Evolutionary conservation across 2,113 vertebrate species (phyloP), one percentile per base, ranked within the genome.

Genomic region (Alexandromys fortis): DNA sequence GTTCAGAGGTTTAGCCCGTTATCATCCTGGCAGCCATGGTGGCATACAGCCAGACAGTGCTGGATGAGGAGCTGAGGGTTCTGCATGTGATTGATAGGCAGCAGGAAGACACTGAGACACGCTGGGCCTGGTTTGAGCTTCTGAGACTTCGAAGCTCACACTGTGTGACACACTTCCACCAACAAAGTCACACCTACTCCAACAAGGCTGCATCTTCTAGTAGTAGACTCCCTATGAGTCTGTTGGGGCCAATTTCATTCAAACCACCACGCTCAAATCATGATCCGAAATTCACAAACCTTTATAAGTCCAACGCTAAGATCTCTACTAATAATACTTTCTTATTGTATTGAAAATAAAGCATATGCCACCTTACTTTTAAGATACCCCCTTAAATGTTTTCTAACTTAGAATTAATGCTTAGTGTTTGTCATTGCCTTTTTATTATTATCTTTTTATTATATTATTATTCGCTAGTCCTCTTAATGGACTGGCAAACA

Each of bases 281-380:
- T 86, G 65, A 78, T 52, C 72, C 10, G 68, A 90, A 94, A 85
- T 81, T 90, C n/a, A 92, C 11, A 93, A 35, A 67, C 81, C 70
- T 93, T 89, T 95, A 86, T 47, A 93, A 89, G 88, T 92, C 13
- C 73, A 77, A 86, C 24, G 52, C 21, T 61, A 96, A 78, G 38
- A 6, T 24, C 89, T 45, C 24, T 94, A n/a, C 5, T 55, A 24
- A 38, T 52, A 85, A 82, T 42, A 45, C 21, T 33, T 93, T n/a
- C 26, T 76, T 96, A 26, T 1, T 67, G 17, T 16, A 30, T 47
- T 90, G 7, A 47, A 47, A 82, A 90, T 90, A 90, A 90, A 81
- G 7, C 49, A 77, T 65, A 0, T 61, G 2, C 19, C 86, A 42
- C 55, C 7, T 97, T 95, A 63, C 61, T 26, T 95, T 89, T 73